These are phyloP conservation scores for Philypnodon macrostomus DNA, from an alignment of 2,797 vertebrate genomes.

Conservation along the genomic window DNA sequence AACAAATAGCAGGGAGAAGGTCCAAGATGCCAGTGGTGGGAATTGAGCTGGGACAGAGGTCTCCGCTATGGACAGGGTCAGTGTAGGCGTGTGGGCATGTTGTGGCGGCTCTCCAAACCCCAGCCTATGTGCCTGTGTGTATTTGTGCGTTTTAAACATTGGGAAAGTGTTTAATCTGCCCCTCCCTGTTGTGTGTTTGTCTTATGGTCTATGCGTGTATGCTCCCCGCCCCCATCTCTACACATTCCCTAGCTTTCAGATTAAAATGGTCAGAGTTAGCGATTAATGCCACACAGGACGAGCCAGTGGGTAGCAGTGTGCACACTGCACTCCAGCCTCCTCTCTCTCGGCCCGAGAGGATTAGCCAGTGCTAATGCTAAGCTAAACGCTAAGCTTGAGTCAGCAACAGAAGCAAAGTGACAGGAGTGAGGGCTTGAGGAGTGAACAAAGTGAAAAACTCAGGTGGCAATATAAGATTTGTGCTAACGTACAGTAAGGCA, in stretches of 20 bases:
- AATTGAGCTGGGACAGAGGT: constrained; percentile 8
- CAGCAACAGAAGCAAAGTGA: constrained; percentile 36
- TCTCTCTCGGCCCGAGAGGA: constrained; percentile 77
- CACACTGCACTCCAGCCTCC: constrained; percentile 47
- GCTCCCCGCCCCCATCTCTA: constrained; percentile 60
- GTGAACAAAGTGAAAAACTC: too few species aligned
- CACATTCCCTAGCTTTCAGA: constrained; percentile 64
- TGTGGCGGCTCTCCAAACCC: constrained; percentile 49
- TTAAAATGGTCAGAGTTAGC: constrained; percentile 72
- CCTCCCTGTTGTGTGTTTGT: constrained; percentile 38
- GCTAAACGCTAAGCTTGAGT: constrained; percentile 62
- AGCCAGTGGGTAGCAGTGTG: constrained; percentile 51
- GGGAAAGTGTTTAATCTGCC: constrained; percentile 72
- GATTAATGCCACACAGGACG: constrained; percentile 63
- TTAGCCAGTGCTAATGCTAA: constrained; percentile 80
- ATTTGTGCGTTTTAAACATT: constrained; percentile 33
- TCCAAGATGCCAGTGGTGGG: constrained; percentile 4
- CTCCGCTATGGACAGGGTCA: constrained; percentile 35
- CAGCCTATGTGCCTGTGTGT: constrained; percentile 48
- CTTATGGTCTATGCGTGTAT: constrained; percentile 15
- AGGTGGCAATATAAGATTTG: too few species aligned
- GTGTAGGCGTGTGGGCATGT: constrained; percentile 33
- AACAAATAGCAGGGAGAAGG: neutral
- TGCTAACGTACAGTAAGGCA: too few species aligned
- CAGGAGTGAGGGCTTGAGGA: constrained; percentile 26